phyloP scores from a whole-genome alignment of 2,113 vertebrate genomes.

The Microcebus ravelobensis region DNA sequence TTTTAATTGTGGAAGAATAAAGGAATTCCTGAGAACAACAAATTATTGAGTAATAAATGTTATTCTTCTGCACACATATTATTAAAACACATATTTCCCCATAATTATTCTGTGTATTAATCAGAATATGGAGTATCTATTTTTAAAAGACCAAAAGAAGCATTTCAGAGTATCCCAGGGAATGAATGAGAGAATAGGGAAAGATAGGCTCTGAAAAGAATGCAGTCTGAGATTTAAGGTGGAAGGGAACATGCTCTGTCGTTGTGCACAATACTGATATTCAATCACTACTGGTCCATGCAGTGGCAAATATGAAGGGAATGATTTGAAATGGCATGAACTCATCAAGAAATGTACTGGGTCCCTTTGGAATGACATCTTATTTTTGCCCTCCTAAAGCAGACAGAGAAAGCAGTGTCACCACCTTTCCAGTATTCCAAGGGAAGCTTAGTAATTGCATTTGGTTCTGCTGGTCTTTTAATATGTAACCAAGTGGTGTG shows the following conservation, averaged over 20 bases:
- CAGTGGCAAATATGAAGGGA: not conserved
- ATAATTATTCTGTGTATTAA: not conserved
- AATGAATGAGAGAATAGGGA: not conserved
- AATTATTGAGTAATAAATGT: not conserved
- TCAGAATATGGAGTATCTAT: constrained; percentile 15
- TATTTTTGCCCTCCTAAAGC: not conserved
- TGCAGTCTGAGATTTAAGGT: not conserved
- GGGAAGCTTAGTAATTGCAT: not conserved
- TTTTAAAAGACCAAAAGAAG: constrained; percentile 9
- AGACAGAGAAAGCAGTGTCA: not conserved
- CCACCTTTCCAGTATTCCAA: not conserved
- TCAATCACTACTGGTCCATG: not conserved
- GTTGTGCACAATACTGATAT: not conserved
- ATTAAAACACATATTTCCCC: not conserved
- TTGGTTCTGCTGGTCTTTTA: not conserved
- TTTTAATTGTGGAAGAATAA: not conserved
- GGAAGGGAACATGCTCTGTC: not conserved
- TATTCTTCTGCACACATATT: constrained; percentile 9
- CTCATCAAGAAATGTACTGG: not conserved
- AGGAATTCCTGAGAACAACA: not conserved
- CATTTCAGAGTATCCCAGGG: not conserved
- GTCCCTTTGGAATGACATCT: not conserved
- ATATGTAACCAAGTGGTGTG: not conserved
- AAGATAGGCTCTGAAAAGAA: not conserved
- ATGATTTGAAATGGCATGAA: not conserved